Conservation (phyloP, 2,888 invertebrate species). For the Phaonia tiefii region DNA sequence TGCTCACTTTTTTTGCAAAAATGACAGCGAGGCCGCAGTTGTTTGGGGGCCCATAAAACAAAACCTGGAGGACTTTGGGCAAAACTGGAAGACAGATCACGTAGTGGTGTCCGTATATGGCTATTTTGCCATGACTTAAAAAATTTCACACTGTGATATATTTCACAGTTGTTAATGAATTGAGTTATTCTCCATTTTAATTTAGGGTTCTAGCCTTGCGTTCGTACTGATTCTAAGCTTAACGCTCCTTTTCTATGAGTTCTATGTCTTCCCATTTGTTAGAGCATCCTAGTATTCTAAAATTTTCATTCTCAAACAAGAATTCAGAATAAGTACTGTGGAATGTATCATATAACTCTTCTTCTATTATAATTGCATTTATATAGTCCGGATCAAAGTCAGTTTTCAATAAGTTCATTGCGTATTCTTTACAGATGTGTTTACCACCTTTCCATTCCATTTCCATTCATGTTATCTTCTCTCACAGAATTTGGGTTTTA, state of each 20-base stretch:
- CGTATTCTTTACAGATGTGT: neutral
- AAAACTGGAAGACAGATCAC: too few species aligned
- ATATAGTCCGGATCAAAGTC: constrained; percentile 27
- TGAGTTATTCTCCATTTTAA: constrained; percentile 59
- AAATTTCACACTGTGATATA: too few species aligned
- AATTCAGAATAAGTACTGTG: neutral
- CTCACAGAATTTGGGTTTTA: neutral
- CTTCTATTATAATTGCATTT: constrained; percentile 34
- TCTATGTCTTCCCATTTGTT: constrained; percentile 18
- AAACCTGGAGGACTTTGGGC: too few species aligned
- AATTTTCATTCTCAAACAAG: constrained; percentile 24
- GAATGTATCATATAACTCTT: constrained; percentile 22
- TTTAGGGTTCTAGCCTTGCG: constrained; percentile 57
- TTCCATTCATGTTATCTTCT: constrained; percentile 16
- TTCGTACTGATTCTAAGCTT: constrained; percentile 43
- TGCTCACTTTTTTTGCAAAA: too few species aligned
- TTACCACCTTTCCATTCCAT: too few species aligned
- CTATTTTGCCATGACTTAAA: too few species aligned
- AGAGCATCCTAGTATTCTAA: constrained; percentile 37
- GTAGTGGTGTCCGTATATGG: too few species aligned
- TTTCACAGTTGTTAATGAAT: constrained; percentile 67
- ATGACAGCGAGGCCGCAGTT: too few species aligned
- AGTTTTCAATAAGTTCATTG: constrained; percentile 31
- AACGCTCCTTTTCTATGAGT: constrained; percentile 40
- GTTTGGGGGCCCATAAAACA: too few species aligned